These are phyloP conservation scores for Villa cingulata DNA, from an alignment of 2,888 invertebrate species.

Conservation along the genomic window DNA sequence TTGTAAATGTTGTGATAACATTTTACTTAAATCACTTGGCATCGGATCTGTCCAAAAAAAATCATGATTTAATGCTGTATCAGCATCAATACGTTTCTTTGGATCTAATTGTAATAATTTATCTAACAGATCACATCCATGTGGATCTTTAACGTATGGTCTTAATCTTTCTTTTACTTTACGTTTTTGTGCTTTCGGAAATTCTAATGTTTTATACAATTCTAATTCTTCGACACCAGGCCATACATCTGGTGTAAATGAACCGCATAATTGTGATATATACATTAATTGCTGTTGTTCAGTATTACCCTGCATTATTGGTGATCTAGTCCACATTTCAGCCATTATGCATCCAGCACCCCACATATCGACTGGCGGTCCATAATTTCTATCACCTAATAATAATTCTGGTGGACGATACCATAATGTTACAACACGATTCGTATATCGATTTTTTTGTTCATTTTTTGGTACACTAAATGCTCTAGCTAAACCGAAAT, in stretches of 20 bases:
- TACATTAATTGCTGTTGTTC: constrained; percentile 92
- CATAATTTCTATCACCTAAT: constrained; percentile 82
- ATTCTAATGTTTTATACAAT: constrained; percentile 73
- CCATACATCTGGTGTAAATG: constrained; percentile 85
- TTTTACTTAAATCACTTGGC: constrained; percentile 81
- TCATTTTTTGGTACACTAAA: constrained; percentile 80
- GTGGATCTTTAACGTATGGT: constrained; percentile 80
- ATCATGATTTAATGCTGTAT: constrained; percentile 89
- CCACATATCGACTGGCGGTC: constrained; percentile 94
- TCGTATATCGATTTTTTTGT: constrained; percentile 83
- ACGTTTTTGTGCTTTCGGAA: constrained; percentile 74
- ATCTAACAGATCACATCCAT: constrained; percentile 86
- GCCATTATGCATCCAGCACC: constrained; percentile 99
- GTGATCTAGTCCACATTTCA: constrained; percentile 96
- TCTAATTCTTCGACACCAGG: constrained; percentile 84
- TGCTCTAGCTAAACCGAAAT: constrained; percentile 93
- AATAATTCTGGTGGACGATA: constrained; percentile 58
- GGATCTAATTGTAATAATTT: constrained; percentile 86
- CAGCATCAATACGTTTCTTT: constrained; percentile 72
- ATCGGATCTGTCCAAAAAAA: constrained; percentile 98
- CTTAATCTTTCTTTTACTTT: constrained; percentile 74
- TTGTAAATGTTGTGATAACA: constrained; percentile 78
- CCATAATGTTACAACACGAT: constrained; percentile 95
- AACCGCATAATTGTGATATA: constrained; percentile 92
- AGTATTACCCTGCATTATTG: constrained; percentile 91